Conservation (phyloP, 2,113 vertebrate genomes). For the Tupaia chinensis region DNA sequence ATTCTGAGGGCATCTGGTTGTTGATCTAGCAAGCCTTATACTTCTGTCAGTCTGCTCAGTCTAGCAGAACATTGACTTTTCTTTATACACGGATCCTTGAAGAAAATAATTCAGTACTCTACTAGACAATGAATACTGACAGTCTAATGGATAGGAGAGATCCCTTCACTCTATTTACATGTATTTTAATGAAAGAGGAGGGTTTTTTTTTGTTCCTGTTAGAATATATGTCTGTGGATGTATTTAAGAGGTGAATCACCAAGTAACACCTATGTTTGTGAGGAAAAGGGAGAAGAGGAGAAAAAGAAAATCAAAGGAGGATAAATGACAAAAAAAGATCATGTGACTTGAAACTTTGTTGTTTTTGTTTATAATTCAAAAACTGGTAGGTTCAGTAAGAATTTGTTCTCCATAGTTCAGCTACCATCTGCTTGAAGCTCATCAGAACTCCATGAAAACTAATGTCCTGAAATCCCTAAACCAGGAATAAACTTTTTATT, state of each 20-base stretch:
- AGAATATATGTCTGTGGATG: not conserved
- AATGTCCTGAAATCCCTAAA: not conserved
- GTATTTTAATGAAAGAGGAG: not conserved
- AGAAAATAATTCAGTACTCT: constrained; percentile 77
- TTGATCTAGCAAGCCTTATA: not conserved
- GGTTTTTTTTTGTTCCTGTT: not conserved
- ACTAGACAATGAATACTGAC: constrained; percentile 68
- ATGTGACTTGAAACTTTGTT: not conserved
- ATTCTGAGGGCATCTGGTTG: constrained; percentile 21
- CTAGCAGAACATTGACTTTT: constrained; percentile 85
- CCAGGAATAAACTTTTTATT: not conserved
- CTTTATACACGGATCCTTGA: constrained; percentile 73
- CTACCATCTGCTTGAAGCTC: not conserved
- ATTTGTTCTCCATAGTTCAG: not conserved
- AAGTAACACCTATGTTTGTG: not conserved
- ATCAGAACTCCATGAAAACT: not conserved
- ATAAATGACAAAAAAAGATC: not conserved
- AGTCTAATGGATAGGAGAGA: not conserved
- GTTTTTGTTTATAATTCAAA: constrained; percentile 12
- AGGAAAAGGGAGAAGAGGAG: not conserved
- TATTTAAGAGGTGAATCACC: not conserved
- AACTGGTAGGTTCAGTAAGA: not conserved
- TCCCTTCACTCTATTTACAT: not conserved
- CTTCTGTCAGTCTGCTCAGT: constrained; percentile 69
- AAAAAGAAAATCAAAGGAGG: not conserved